phyloP scores from a whole-genome alignment of 2,797 vertebrate genomes.

The Anabacerthia variegaticeps region DNA sequence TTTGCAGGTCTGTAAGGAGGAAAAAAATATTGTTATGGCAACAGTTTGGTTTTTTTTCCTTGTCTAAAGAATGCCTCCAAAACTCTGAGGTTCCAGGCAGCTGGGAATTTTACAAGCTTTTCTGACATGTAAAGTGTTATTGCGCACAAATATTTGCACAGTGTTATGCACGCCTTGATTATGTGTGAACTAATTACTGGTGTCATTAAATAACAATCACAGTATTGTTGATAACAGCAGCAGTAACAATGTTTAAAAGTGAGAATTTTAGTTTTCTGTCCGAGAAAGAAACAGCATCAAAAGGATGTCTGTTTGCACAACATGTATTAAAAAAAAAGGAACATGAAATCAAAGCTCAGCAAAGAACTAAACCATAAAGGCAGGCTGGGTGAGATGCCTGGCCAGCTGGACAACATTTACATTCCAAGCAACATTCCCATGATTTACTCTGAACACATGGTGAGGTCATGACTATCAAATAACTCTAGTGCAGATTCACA shows the following conservation, averaged over 20 bases:
- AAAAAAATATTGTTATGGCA: not conserved
- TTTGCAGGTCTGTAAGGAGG: not conserved
- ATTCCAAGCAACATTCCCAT: slow-evolving; percentile 42
- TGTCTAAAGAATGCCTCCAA: not conserved
- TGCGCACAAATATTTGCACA: not conserved
- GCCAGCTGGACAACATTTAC: slow-evolving; percentile 51
- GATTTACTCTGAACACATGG: slow-evolving; percentile 48
- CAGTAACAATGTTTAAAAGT: not conserved
- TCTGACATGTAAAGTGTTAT: not conserved
- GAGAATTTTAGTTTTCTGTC: not conserved
- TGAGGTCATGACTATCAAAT: slow-evolving; percentile 37
- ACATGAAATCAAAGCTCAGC: slow-evolving; percentile 6
- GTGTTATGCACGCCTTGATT: not conserved
- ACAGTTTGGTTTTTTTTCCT: not conserved
- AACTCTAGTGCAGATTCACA: not conserved
- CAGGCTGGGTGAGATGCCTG: not conserved
- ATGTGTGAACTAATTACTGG: not conserved
- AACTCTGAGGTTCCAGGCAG: not conserved
- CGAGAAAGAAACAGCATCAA: not conserved
- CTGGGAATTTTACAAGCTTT: not conserved
- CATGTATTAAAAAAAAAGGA: not conserved
- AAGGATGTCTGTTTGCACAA: not conserved
- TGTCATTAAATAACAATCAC: not conserved
- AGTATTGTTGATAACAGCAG: not conserved
- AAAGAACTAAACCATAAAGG: slow-evolving; percentile 15